Evolutionary conservation across 2,113 vertebrate species (phyloP).

Genomic region (Campylomormyrus tamandua): DNA sequence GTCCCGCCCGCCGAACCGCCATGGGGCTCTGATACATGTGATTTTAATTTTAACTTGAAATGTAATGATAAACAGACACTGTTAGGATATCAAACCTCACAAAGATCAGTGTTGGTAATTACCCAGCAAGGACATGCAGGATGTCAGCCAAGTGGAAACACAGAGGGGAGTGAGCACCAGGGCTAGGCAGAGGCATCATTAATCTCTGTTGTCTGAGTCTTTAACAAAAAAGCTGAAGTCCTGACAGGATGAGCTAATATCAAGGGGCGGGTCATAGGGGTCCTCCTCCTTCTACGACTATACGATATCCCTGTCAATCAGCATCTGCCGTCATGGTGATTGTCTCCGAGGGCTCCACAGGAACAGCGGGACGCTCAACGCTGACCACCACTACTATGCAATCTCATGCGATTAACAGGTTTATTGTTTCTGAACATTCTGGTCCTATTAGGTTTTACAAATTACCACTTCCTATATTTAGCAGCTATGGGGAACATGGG

Average conservation of each 20-base stretch:
- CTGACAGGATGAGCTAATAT: slow-evolving; percentile 73
- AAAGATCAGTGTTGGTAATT: not conserved
- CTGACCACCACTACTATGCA: slow-evolving; percentile 62
- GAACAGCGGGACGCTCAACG: slow-evolving; percentile 46
- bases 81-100: not conserved
- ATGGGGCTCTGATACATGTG: not conserved
- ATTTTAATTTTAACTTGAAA: not conserved
- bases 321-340: slow-evolving; percentile 65
- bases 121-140: not conserved
- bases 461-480: not conserved
- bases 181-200: slow-evolving; percentile 30
- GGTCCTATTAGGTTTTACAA: not conserved
- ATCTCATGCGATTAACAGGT: slow-evolving; percentile 35
- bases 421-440: not conserved
- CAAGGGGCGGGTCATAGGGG: slow-evolving; percentile 60
- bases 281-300: slow-evolving; percentile 60
- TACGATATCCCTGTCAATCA: slow-evolving; percentile 70
- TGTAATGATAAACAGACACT: not conserved
- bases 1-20: not conserved
- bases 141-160: not conserved
- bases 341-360: slow-evolving; percentile 56
- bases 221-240: slow-evolving; percentile 48
- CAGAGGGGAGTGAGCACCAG: slow-evolving; percentile 33
- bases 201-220: slow-evolving; percentile 48
- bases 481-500: not conserved